A percentile compares a stretch with the other conserved stretches of the same genome.
phyloP scores from a whole-genome alignment of 2,888 invertebrate species.

The Allophyes oxyacanthae region DNA sequence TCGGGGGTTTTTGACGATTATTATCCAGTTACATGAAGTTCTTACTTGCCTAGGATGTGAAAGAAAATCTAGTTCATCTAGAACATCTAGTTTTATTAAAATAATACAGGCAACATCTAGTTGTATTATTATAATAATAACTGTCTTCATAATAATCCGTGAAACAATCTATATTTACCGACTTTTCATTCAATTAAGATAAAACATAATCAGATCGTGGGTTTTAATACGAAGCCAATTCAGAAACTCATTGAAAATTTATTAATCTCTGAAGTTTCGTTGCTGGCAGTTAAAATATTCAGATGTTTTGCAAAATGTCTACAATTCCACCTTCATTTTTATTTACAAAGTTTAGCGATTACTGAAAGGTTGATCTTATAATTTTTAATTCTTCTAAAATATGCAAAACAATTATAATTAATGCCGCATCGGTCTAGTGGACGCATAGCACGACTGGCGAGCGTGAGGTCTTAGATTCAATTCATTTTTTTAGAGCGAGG shows the following conservation, averaged over 20 bases:
- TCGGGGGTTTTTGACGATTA: too few relatives aligned
- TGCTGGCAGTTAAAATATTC: slow-evolving; percentile 22
- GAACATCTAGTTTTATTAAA: too few relatives aligned
- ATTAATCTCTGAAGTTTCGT: slow-evolving; percentile 23
- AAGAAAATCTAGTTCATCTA: too few relatives aligned
- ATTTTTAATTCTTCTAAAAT: background rate
- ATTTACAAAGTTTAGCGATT: slow-evolving; percentile 5
- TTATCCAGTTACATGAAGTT: too few relatives aligned
- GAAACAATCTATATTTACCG: slow-evolving; percentile 16
- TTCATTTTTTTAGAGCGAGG: too few relatives aligned
- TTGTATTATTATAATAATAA: too few relatives aligned
- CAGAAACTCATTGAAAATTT: slow-evolving; percentile 43
- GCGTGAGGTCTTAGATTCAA: too few relatives aligned
- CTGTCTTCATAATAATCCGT: background rate
- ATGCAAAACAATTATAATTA: too few relatives aligned
- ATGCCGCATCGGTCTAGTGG: too few relatives aligned
- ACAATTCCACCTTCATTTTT: slow-evolving; percentile 3
- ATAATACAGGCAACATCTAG: too few relatives aligned
- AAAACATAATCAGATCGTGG: slow-evolving; percentile 35
- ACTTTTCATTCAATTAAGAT: slow-evolving; percentile 32
- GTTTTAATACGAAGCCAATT: slow-evolving; percentile 40
- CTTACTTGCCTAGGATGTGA: too few relatives aligned
- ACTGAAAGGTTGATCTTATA: slow-evolving; percentile 1
- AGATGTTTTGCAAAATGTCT: slow-evolving; percentile 28
- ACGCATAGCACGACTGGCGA: too few relatives aligned